These are phyloP conservation scores for Crotalus horridus DNA, from an alignment of 2,113 vertebrate species.

Conservation along the genomic window DNA sequence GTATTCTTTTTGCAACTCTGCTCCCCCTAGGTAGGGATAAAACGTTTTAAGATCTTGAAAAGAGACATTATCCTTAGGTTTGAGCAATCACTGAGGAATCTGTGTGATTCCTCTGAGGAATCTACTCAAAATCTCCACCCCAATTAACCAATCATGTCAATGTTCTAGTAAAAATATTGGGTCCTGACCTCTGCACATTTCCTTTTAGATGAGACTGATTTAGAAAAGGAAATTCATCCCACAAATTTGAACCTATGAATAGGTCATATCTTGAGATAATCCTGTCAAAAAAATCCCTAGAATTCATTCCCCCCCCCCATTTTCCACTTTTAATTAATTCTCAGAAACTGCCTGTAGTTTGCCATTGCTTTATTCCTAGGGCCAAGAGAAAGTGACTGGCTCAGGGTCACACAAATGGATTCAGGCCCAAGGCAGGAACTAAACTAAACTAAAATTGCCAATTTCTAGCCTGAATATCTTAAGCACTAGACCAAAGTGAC, in stretches of 20 bases:
- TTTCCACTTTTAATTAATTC: neutral
- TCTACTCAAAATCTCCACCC: neutral
- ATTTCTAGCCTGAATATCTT: neutral
- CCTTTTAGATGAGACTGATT: neutral
- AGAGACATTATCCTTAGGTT: neutral
- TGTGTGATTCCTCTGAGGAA: neutral
- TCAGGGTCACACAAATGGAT: neutral
- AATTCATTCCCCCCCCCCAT: fast-evolving
- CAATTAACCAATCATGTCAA: neutral
- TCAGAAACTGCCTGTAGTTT: neutral
- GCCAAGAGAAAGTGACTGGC: neutral
- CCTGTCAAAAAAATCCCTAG: neutral
- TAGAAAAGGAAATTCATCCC: neutral
- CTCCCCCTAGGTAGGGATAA: neutral
- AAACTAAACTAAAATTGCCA: neutral
- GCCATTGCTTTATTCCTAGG: neutral
- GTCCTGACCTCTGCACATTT: neutral
- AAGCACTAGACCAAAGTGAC: neutral
- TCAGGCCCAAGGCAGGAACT: neutral
- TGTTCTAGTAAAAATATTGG: neutral
- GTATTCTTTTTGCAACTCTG: neutral
- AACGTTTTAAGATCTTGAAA: neutral
- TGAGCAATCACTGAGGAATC: too few species aligned
- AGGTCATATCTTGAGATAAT: neutral
- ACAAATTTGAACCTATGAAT: neutral